Conservation (phyloP, 2,797 vertebrate species). For the Peromyscus eremicus region DNA sequence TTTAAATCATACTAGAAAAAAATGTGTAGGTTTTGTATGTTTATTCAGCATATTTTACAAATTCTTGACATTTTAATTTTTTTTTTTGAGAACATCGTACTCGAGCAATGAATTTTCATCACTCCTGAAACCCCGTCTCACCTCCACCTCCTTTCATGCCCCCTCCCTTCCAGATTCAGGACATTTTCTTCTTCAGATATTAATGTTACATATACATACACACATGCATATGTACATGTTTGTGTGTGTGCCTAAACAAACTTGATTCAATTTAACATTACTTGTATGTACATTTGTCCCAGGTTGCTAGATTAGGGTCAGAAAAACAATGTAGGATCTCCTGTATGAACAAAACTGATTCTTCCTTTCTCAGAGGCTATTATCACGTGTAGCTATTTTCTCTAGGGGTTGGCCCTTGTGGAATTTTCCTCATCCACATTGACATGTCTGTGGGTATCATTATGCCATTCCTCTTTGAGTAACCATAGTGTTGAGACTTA, state of each 20-base stretch:
- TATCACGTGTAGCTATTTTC: not conserved
- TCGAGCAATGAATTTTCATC: too few species aligned
- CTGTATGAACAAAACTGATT: not conserved
- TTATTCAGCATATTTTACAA: not conserved
- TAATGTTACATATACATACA: not conserved
- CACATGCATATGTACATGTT: not conserved
- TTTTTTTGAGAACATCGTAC: not conserved
- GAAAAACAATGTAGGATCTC: not conserved
- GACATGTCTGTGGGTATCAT: not conserved
- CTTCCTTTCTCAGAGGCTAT: not conserved
- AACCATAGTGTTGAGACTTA: not conserved
- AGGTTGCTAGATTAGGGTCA: not conserved
- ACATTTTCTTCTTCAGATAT: not conserved
- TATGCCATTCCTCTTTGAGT: not conserved
- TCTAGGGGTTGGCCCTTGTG: not conserved
- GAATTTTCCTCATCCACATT: not conserved
- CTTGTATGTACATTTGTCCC: not conserved
- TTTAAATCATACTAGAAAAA: not conserved
- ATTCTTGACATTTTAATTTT: not conserved
- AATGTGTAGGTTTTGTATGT: not conserved
- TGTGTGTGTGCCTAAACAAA: not conserved
- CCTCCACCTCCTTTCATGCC: not conserved
- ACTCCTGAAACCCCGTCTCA: not conserved
- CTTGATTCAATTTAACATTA: not conserved
- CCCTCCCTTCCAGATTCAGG: not conserved